Base-by-base conservation (phyloP, 64 coral and sea anemone species). In the Pachyseris speciosa region DNA sequence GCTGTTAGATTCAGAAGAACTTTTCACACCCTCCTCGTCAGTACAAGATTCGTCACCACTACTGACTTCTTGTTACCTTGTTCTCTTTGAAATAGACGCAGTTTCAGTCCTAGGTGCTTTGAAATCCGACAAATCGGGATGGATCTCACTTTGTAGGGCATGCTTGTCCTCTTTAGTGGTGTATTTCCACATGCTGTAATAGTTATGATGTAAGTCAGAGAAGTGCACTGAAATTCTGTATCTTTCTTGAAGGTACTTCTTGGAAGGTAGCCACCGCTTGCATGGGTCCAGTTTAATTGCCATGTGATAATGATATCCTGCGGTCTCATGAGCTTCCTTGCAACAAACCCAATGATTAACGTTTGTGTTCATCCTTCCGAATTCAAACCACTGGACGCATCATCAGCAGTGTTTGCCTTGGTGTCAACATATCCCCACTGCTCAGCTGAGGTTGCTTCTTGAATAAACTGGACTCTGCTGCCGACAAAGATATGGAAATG, bases 101-200 rank as follows among this genome's bases (percentile, higher is more conserved):
- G 53, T 25, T 16, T 30, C 37, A 22, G 25, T 64, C 79, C 79
- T 24, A 17, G 37, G 76, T 30, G 43, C 37, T 52, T 45, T 59
- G 29, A 20, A 31, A 13, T 59, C 25, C 8, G 27, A n/a, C n/a
- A 78, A 69, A 55, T 75, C 48, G 2, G 86, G 86, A 37, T 89
- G 86, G 11, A 22, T 31, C 20, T 51, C 45, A 48, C 70, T 76
- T 32, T 89, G 72, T 20, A 64, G 0, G 15, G 43, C 29, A 26
- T 20, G 11, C 20, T 6, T 17, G 26, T 89, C 86, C 24, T 60
- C 7, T 64, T 89, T 78, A 11, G 86, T 89, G 5, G 48, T 53
- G 30, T 89, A 89, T 63, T 61, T 58, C 86, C 86, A 89, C 0
- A 72, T 72, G 20, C 70, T 89, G 22, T 76, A 89, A 28, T 77